Base-by-base conservation (phyloP, 2,797 vertebrate genomes). In the Lacerta viridis region DNA sequence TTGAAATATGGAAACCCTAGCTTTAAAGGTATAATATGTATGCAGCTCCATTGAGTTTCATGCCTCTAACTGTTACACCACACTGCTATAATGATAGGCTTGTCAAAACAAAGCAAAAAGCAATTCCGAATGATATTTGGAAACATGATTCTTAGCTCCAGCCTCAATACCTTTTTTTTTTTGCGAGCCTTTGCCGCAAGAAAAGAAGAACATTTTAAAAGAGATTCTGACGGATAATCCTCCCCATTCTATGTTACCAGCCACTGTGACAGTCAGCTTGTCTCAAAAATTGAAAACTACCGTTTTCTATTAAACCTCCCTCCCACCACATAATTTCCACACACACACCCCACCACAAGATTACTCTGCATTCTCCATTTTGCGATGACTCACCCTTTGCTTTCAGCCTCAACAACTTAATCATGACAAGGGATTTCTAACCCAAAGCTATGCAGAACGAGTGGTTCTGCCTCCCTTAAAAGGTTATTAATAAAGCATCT, bases 401-500 rank as follows among this genome's bases (percentile, higher is more conserved):
- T 91, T 88, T 92, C 80, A 87, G 15, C 39, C 88, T 91, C 89
- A 88, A 69, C 90, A 93, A 84, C 78, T 87, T 59, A 84, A 0
- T 59, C 72, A 88, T 18, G 2, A 72, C 69, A 92, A 91, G 72
- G 78, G 77, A 76, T 93, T 94, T 94, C 85, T 90, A 94, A 88
- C 93, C 83, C 3, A 91, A 92, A 93, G 59, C 78, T 89, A 50
- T 83, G 91, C 75, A 85, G 55, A n/a, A 91, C 43, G 43, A 89
- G 3, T 88, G 88, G 75, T 92, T 77, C 80, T 89, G 80, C 76
- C 68, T 94, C 87, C 86, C 46, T 86, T 90, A 90, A 94, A 94
- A 90, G 69, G 84, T 85, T 72, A 82, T 87, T 93, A 95, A 93
- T 89, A 93, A 95, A 94, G 81, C 59, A 91, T 69, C 43, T 89